Evolutionary conservation across 2,797 vertebrate species (phyloP), one percentile per base, ranked within the genome.

Genomic region (Parotocinclus haroldoi): DNA sequence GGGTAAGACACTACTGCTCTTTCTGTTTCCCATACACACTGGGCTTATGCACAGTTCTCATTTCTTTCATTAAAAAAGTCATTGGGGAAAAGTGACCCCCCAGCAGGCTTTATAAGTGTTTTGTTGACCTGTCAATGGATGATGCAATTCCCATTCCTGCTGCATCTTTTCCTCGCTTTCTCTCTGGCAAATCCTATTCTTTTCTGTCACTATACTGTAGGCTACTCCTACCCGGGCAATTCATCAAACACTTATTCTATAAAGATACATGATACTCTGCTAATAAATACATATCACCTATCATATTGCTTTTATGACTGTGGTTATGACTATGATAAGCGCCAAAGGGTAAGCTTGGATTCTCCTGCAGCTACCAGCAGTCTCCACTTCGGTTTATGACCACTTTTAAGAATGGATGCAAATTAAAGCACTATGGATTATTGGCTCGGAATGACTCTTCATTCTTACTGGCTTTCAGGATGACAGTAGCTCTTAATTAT

Each of bases 241-340:
- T 78, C 55, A 72, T 59, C 63, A 85, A 87, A 85, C 79, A 81
- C 67, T 83, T 82, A 85, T 88, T 91, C 86, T 83, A 87, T 88
- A 87, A 83, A 81, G 81, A 87, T 83, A 84, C 80, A 86, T 87
- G 68, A 56, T 85, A 87, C 87, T 79, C 81, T 68, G 57, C 80
- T 87, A 86, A 89, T 88, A 89, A 88, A 88, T 87, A 87, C 86
- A 73, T 84, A 86, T 82, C 84, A 74, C 42, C 73, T 81, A 81
- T 84, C 81, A 78, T 85, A 83, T 86, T 85, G 74, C 74, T 81
- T 84, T 82, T 84, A 76, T 38, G 45, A 45, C 36, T 39, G 63
- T 63, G 68, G 54, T 76, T 75, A 75, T 66, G 69, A 62, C 39
- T 18, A 12, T 68, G 78, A 76, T 69, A 70, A 68, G 64, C 48